A percentile compares a stretch with the other conserved stretches of the same genome.
These are phyloP conservation scores for Volucella zonaria DNA, from an alignment of 2,888 invertebrate genomes.

Conservation along the genomic window DNA sequence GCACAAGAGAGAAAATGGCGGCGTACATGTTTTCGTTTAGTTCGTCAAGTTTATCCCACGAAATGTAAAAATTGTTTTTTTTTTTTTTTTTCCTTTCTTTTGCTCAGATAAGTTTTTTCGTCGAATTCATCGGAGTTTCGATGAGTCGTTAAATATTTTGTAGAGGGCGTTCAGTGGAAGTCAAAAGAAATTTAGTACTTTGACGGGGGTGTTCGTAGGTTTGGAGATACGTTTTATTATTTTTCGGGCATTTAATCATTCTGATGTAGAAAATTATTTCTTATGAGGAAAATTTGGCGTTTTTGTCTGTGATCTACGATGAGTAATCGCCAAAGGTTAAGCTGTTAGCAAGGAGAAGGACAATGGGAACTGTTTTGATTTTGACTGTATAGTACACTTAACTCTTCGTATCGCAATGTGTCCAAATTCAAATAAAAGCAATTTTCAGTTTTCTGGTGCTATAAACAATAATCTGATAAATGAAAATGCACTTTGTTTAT, in stretches of 20 bases:
- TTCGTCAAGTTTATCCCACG: conserved; percentile 76
- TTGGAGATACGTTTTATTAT: background rate
- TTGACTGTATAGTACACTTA: background rate
- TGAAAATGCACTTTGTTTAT: background rate
- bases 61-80: conserved; percentile 62
- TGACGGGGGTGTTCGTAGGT: conserved; percentile 21
- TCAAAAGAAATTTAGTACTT: background rate
- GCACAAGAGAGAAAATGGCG: conserved; percentile 79
- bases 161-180: conserved; percentile 27
- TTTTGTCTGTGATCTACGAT: no score
- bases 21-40: conserved; percentile 76
- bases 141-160: conserved; percentile 13
- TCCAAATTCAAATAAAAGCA: background rate
- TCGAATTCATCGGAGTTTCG: background rate
- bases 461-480: background rate
- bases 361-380: no score
- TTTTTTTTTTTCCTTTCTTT: conserved; percentile 33
- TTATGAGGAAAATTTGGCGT: accelerated
- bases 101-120: conserved; percentile 28
- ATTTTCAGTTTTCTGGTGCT: background rate
- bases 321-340: no score
- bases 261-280: no score
- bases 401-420: background rate
- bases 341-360: no score
- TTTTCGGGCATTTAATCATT: no score